Conservation (phyloP, 2,113 vertebrate species). For the Hippocampus mohnikei region DNA sequence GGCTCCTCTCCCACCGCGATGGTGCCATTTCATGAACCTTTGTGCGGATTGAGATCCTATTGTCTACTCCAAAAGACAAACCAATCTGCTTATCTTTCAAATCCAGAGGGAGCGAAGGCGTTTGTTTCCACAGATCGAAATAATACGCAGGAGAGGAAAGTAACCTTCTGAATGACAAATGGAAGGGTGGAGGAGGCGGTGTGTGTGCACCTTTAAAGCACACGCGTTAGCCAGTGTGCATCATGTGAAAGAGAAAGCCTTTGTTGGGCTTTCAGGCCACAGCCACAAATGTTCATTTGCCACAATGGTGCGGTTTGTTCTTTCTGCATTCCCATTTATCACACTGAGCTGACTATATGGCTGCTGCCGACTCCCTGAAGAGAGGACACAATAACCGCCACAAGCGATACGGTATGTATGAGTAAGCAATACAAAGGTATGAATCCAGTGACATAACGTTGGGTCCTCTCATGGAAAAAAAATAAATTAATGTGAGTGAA, state of each 20-base stretch:
- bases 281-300: constrained; percentile 60
- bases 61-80: constrained; percentile 63
- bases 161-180: constrained; percentile 56
- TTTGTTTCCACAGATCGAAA: constrained; percentile 61
- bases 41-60: constrained; percentile 53
- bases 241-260: constrained; percentile 48
- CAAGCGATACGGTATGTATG: constrained; percentile 47
- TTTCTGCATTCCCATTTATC: constrained; percentile 59
- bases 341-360: constrained; percentile 55
- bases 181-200: constrained; percentile 47
- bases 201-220: constrained; percentile 17
- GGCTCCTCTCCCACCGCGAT: constrained; percentile 16
- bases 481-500: constrained; percentile 27
- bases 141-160: constrained; percentile 57
- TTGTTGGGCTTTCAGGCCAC: constrained; percentile 46
- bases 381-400: constrained; percentile 43
- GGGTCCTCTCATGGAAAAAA: constrained; percentile 11
- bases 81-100: constrained; percentile 67
- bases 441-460: constrained; percentile 47
- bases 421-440: constrained; percentile 47
- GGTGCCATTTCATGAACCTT: constrained; percentile 62
- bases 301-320: constrained; percentile 61
- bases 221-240: constrained; percentile 27
- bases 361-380: constrained; percentile 35
- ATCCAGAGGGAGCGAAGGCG: constrained; percentile 61